phyloP scores from a whole-genome alignment of 2,888 invertebrate genomes.

The Ichneumoninae sp. region DNA sequence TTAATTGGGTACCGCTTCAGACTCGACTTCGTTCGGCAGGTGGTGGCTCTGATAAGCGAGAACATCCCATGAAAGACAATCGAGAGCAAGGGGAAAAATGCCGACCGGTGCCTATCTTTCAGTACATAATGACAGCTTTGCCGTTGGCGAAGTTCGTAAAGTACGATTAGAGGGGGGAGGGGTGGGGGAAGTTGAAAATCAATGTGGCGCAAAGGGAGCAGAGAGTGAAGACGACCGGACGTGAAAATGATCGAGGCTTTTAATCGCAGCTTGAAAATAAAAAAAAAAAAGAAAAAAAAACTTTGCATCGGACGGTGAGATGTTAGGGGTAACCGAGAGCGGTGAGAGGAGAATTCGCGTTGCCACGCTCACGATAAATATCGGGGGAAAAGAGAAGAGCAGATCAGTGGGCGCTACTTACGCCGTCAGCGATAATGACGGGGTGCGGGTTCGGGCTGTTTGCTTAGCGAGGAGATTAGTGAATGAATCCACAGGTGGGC shows the following conservation, averaged over 20 bases:
- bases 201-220: conserved; percentile 72
- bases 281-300: too few relatives aligned
- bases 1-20: neutral
- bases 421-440: conserved; percentile 84
- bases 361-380: conserved; percentile 79
- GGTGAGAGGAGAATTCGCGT: conserved; percentile 41
- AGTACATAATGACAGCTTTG: conserved; percentile 22
- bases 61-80: neutral
- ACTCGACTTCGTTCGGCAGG: too few relatives aligned
- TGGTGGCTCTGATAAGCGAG: too few relatives aligned
- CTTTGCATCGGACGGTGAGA: conserved; percentile 60
- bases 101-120: neutral
- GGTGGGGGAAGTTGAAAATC: conserved; percentile 63
- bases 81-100: neutral
- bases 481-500: conserved; percentile 85
- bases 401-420: conserved; percentile 80
- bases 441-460: conserved; percentile 83
- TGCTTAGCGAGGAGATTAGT: conserved; percentile 84
- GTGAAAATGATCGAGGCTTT: conserved; percentile 74
- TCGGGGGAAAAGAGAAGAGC: conserved; percentile 73
- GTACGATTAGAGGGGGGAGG: neutral
- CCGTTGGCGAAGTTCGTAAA: conserved; percentile 10
- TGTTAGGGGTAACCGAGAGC: conserved; percentile 15
- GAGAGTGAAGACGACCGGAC: conserved; percentile 63
- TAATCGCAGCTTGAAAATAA: conserved; percentile 73